These are phyloP conservation scores for Drosophila willistoni DNA, from an alignment of 1,140 invertebrate species.

Conservation along the genomic window DNA sequence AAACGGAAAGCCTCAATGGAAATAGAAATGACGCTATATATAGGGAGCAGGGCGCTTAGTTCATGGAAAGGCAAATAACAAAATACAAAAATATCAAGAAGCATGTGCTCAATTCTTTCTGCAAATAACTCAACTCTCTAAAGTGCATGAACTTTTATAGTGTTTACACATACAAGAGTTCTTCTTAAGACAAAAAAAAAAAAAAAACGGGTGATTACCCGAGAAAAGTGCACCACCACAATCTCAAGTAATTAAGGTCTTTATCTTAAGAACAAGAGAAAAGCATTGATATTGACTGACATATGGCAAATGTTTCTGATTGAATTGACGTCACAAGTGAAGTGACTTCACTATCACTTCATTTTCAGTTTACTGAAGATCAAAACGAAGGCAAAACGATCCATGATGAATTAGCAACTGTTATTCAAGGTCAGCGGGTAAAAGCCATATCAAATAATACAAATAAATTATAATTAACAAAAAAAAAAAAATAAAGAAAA, in stretches of 20 bases:
- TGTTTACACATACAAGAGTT: neutral
- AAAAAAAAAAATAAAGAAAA: conserved; percentile 29
- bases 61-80: conserved; percentile 13
- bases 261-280: conserved; percentile 40
- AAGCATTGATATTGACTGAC: conserved; percentile 34
- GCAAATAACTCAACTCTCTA: conserved; percentile 40
- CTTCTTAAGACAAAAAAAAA: neutral
- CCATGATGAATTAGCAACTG: conserved; percentile 36
- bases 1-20: conserved; percentile 59
- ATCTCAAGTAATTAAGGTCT: conserved; percentile 53
- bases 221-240: conserved; percentile 13
- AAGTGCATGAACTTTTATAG: neutral
- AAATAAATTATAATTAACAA: conserved; percentile 78
- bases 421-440: conserved; percentile 61
- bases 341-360: conserved; percentile 11
- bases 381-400: conserved; percentile 33
- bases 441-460: conserved; percentile 51
- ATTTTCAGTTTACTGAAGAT: conserved; percentile 32
- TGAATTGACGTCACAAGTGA: conserved; percentile 48
- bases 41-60: conserved; percentile 19
- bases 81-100: conserved; percentile 1
- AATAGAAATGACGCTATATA: conserved; percentile 76
- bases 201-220: conserved; percentile 36
- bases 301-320: conserved; percentile 43
- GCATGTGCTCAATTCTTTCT: conserved; percentile 30